phyloP scores from a whole-genome alignment of 2,797 vertebrate genomes.

The Paedocypris micromegethes region DNA sequence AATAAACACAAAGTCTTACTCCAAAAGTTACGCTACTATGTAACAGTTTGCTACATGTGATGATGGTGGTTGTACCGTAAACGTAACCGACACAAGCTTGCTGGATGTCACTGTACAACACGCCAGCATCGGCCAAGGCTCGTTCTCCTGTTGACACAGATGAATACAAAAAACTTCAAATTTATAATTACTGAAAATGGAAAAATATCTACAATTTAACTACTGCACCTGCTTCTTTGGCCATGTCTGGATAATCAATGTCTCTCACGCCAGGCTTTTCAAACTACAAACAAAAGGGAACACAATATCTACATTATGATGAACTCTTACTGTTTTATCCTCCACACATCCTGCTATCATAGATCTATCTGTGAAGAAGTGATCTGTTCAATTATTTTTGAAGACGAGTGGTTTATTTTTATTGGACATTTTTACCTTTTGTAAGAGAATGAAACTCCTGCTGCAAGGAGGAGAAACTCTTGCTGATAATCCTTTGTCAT shows the following conservation, averaged over 20 bases:
- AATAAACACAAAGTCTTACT: background rate
- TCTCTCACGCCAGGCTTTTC: slow-evolving; percentile 71
- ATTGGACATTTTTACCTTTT: too few species aligned
- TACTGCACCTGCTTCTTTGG: slow-evolving; percentile 86
- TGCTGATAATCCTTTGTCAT: too few species aligned
- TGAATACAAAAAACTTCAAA: background rate
- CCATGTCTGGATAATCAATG: slow-evolving; percentile 89
- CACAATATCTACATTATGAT: background rate
- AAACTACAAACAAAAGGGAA: slow-evolving; percentile 68
- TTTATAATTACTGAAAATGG: background rate
- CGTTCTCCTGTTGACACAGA: slow-evolving; percentile 68
- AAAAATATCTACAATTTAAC: background rate
- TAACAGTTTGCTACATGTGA: too few species aligned
- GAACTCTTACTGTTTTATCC: too few species aligned
- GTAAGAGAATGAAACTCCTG: too few species aligned
- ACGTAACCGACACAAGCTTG: slow-evolving; percentile 94
- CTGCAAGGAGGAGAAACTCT: too few species aligned
- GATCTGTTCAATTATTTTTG: too few species aligned
- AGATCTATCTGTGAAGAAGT: too few species aligned
- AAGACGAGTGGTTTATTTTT: too few species aligned
- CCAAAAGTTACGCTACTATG: too few species aligned
- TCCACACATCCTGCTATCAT: too few species aligned
- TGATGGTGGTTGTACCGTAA: slow-evolving; percentile 70
- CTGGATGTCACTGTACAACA: slow-evolving; percentile 82
- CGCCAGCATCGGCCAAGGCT: slow-evolving; percentile 82